Evolutionary conservation across 2,113 vertebrate species (phyloP).

Genomic region (Tetrax tetrax): DNA sequence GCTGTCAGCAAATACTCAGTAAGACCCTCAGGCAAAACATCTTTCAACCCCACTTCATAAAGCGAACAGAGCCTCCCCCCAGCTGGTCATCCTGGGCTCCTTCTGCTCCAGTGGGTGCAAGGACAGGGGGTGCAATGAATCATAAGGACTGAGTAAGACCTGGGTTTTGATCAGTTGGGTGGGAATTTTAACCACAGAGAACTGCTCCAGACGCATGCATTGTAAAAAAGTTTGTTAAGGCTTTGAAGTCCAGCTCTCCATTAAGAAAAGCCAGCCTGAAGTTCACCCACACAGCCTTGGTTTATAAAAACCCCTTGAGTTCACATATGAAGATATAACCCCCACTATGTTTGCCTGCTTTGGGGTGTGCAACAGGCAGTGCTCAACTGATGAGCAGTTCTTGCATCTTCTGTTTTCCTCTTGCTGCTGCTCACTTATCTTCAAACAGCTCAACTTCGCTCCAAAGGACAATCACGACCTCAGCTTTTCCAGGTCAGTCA

Average conservation of each 20-base stretch:
- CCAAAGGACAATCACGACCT: not conserved
- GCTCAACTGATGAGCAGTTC: not conserved
- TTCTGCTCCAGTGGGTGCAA: not conserved
- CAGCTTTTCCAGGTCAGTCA: not conserved
- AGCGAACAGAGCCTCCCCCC: not conserved
- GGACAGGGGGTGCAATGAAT: not conserved
- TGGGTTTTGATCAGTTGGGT: not conserved
- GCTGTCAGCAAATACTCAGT: not conserved
- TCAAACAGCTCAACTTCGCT: not conserved
- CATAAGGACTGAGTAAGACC: not conserved
- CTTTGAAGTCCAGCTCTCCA: not conserved
- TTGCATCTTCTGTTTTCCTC: not conserved
- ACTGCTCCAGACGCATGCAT: not conserved
- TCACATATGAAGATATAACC: not conserved
- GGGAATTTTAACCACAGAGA: not conserved
- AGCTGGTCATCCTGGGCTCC: accelerated
- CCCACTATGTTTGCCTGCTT: not conserved
- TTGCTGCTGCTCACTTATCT: not conserved
- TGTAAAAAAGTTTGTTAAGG: not conserved
- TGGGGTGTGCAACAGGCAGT: not conserved
- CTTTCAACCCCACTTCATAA: not conserved
- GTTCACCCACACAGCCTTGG: not conserved
- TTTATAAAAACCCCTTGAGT: not conserved
- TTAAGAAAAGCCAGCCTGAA: not conserved
- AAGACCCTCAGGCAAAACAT: not conserved